Percentiles rank a stretch among this genome's conserved stretches.
phyloP scores from a whole-genome alignment of 2,113 vertebrate species.

The Sapayoa aenigma region DNA sequence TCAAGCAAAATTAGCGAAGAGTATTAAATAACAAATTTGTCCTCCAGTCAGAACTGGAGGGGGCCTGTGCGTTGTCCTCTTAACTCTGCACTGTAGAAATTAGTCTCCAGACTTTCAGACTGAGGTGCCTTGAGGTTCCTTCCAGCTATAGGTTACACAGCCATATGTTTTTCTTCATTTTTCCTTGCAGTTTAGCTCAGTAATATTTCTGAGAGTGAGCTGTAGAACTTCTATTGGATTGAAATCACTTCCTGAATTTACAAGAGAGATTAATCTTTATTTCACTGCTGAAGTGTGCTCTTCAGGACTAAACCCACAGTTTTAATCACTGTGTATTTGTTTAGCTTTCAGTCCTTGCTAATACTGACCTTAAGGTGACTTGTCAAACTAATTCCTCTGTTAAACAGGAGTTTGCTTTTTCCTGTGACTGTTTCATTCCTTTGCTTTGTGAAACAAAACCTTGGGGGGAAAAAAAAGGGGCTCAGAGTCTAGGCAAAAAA shows the following conservation, averaged over 20 bases:
- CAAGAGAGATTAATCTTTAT: not conserved
- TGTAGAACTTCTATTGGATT: not conserved
- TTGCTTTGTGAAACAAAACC: conserved; percentile 7
- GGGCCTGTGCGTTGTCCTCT: not conserved
- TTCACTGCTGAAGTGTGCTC: not conserved
- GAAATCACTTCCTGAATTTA: not conserved
- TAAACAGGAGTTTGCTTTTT: not conserved
- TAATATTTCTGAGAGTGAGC: not conserved
- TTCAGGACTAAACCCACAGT: not conserved
- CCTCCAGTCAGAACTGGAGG: not conserved
- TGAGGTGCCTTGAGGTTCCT: not conserved
- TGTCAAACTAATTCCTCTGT: not conserved
- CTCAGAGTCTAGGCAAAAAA: not conserved
- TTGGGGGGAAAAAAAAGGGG: rapidly evolving
- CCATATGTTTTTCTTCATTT: not conserved
- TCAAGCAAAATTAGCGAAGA: not conserved
- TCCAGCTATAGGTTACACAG: not conserved
- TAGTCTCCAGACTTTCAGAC: not conserved
- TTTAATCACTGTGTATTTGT: not conserved
- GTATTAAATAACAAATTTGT: not conserved
- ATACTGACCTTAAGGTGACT: not conserved
- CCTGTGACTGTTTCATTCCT: not conserved
- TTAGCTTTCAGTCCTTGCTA: not conserved
- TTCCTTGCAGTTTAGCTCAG: not conserved
- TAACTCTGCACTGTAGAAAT: not conserved